These are phyloP conservation scores for Caenorhabditis angaria DNA, from an alignment of 2,888 invertebrate genomes.

Conservation along the genomic window DNA sequence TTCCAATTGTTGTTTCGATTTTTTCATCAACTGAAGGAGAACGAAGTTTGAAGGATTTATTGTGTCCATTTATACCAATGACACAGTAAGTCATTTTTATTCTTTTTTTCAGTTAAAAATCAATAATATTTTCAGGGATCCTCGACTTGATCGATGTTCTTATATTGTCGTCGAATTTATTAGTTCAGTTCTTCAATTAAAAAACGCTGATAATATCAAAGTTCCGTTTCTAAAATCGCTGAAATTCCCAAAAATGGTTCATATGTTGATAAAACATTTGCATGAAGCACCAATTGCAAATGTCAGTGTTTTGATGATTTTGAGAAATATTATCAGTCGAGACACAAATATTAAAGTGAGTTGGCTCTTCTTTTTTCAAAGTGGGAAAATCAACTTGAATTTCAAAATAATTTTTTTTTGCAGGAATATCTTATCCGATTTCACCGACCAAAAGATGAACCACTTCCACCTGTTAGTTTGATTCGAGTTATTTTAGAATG, in stretches of 20 bases:
- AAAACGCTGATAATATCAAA: conserved; percentile 3
- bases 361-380: no score
- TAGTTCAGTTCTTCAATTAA: background rate
- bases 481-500: conserved; percentile 6
- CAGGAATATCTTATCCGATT: conserved; percentile 15
- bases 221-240: conserved; percentile 6
- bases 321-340: conserved; percentile 16
- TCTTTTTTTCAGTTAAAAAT: background rate
- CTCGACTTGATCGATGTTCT: background rate
- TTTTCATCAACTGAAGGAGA: background rate
- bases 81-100: conserved; percentile 3
- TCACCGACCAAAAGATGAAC: background rate
- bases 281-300: conserved; percentile 12
- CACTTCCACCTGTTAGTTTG: conserved; percentile 6
- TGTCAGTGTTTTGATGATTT: conserved; percentile 1
- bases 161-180: conserved; percentile 10
- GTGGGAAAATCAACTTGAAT: no score
- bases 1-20: background rate
- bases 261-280: conserved; percentile 6
- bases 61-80: conserved; percentile 3
- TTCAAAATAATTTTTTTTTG: background rate
- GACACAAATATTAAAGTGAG: conserved; percentile 18
- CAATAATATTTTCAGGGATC: conserved; percentile 9
- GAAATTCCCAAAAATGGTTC: conserved; percentile 10
- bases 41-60: conserved; percentile 7